These are phyloP conservation scores for Acrocephalus arundinaceus DNA, from an alignment of 2,113 vertebrate species.

Conservation along the genomic window DNA sequence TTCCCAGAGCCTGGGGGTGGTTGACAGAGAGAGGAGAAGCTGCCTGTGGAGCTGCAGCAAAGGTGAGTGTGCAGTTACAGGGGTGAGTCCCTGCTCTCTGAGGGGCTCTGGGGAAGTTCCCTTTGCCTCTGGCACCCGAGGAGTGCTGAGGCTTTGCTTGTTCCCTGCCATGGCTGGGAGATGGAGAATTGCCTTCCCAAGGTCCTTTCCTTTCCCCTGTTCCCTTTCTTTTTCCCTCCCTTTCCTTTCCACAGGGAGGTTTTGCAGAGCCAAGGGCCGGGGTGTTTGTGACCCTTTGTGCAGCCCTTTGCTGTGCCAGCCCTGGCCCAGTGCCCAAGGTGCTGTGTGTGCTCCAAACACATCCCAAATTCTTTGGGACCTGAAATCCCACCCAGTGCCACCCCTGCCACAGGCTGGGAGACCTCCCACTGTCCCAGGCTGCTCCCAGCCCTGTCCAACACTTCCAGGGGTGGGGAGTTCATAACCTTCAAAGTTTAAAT, in stretches of 20 bases:
- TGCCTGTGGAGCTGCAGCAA: not conserved
- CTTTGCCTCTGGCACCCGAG: not conserved
- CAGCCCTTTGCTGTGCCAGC: not conserved
- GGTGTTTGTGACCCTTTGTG: not conserved
- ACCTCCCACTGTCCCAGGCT: not conserved
- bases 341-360: not conserved
- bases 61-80: not conserved
- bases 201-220: too few relatives aligned
- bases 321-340: not conserved
- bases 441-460: not conserved
- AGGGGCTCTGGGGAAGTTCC: not conserved
- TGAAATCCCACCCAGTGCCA: accelerated
- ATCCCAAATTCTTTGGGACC: not conserved
- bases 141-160: not conserved
- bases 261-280: not conserved
- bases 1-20: not conserved
- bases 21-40: not conserved
- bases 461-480: not conserved
- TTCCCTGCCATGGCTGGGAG: not conserved
- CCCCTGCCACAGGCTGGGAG: not conserved
- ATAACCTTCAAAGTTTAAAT: not conserved
- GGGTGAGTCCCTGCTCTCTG: not conserved
- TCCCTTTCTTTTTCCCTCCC: too few relatives aligned
- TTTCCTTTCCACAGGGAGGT: not conserved
- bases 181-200: not conserved